Conservation (phyloP, 2,113 vertebrate genomes). For the Solea solea region DNA sequence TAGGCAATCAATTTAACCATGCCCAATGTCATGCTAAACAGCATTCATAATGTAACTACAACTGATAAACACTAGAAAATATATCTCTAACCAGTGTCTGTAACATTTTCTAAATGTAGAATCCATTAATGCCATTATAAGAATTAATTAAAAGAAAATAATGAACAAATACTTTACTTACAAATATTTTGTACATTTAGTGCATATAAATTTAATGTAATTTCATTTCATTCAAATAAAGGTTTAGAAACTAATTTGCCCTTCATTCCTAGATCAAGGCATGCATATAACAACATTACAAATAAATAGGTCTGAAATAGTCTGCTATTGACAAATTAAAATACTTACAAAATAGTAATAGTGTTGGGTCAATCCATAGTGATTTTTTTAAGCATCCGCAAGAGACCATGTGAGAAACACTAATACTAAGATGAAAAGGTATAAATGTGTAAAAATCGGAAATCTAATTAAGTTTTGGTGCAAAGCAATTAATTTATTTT, state of each 20-base stretch:
- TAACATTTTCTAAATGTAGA: neutral
- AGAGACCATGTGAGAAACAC: slow-evolving; percentile 34
- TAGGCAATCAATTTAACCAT: neutral
- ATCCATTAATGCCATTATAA: neutral
- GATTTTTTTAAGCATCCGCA: slow-evolving; percentile 56
- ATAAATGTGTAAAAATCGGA: slow-evolving; percentile 27
- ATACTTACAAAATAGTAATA: neutral
- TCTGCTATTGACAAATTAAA: slow-evolving; percentile 67
- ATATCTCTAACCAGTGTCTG: neutral
- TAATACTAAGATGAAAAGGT: slow-evolving; percentile 26
- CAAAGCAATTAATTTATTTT: slow-evolving; percentile 64
- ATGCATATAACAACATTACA: slow-evolving; percentile 17
- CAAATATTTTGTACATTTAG: neutral
- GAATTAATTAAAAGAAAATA: neutral
- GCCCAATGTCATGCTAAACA: neutral
- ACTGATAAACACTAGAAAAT: neutral
- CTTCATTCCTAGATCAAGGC: slow-evolving; percentile 14
- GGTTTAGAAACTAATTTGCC: slow-evolving; percentile 1
- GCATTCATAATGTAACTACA: slow-evolving; percentile 1
- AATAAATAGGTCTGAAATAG: slow-evolving; percentile 25
- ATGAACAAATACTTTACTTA: slow-evolving; percentile 3
- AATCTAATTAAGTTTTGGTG: slow-evolving; percentile 45
- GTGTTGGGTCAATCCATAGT: slow-evolving; percentile 55
- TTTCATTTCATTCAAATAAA: slow-evolving; percentile 4
- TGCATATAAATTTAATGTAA: neutral